Evolutionary conservation across 2,797 vertebrate species (phyloP).

Genomic region (Onychomys arenicola): DNA sequence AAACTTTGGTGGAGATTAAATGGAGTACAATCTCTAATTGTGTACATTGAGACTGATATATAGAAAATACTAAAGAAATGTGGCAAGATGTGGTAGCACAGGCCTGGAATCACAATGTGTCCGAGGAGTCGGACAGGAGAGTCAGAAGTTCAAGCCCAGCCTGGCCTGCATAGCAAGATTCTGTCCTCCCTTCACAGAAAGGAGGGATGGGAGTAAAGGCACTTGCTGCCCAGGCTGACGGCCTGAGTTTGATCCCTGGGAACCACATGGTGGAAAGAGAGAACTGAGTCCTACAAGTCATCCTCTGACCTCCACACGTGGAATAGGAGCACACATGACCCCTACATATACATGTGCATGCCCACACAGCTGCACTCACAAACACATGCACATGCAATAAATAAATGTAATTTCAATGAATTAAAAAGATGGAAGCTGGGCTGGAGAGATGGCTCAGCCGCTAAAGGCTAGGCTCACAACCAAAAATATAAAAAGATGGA

Average conservation of each 20-base stretch:
- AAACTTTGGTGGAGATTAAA: not conserved
- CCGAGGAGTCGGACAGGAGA: not conserved
- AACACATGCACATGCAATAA: not conserved
- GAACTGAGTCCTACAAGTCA: not conserved
- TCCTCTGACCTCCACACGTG: not conserved
- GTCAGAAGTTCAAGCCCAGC: not conserved
- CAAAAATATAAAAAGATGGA: too few relatives aligned
- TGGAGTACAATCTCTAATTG: not conserved
- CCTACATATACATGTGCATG: not conserved
- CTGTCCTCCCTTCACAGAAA: not conserved
- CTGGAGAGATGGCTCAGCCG: too few relatives aligned
- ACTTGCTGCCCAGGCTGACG: not conserved
- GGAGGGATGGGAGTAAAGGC: not conserved
- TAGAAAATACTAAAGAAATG: not conserved
- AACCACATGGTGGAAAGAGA: not conserved
- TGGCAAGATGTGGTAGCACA: too few relatives aligned
- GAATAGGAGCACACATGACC: not conserved
- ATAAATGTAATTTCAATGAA: too few relatives aligned
- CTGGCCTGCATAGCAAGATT: not conserved
- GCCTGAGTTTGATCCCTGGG: not conserved
- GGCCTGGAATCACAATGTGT: not conserved
- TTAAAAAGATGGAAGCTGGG: not conserved
- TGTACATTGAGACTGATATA: not conserved
- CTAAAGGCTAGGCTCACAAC: too few relatives aligned
- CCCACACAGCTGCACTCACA: not conserved